Evolutionary conservation across 2,888 invertebrate genomes (phyloP).

Genomic region (Pollenia angustigena): DNA sequence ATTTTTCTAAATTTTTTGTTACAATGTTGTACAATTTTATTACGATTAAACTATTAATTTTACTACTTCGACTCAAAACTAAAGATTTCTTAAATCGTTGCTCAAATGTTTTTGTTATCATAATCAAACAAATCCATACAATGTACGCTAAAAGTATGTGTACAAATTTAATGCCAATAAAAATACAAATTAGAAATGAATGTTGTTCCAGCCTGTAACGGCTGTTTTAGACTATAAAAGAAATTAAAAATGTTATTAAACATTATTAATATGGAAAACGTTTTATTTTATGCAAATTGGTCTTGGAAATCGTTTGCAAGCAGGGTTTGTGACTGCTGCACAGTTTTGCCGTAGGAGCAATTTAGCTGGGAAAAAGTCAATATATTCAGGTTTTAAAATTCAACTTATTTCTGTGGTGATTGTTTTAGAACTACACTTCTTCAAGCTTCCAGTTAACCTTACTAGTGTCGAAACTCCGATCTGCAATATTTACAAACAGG

Average conservation of each 20-base stretch:
- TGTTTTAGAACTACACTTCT: too few species aligned
- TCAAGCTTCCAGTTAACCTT: too few species aligned
- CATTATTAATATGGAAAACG: not conserved
- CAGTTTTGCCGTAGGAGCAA: too few species aligned
- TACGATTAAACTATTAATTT: not conserved
- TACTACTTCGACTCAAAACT: slow-evolving; percentile 72
- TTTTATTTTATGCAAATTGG: too few species aligned
- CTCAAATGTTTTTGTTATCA: slow-evolving; percentile 38
- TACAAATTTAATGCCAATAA: slow-evolving; percentile 31
- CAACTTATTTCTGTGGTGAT: too few species aligned
- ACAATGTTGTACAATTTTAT: slow-evolving; percentile 58
- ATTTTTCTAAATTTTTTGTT: slow-evolving; percentile 63
- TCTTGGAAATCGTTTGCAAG: too few species aligned
- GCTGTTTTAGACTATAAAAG: slow-evolving; percentile 3
- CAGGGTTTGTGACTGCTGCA: too few species aligned
- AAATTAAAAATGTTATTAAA: slow-evolving; percentile 4
- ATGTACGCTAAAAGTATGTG: slow-evolving; percentile 3
- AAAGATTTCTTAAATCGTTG: slow-evolving; percentile 72
- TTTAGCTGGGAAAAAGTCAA: too few species aligned
- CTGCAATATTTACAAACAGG: too few species aligned
- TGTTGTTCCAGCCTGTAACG: not conserved
- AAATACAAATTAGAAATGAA: slow-evolving; percentile 36
- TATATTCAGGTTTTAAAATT: too few species aligned
- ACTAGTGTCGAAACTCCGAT: too few species aligned
- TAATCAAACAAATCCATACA: slow-evolving; percentile 37